Conservation (phyloP, 2,888 invertebrate species). For the Rhagophthalmus giganteus region DNA sequence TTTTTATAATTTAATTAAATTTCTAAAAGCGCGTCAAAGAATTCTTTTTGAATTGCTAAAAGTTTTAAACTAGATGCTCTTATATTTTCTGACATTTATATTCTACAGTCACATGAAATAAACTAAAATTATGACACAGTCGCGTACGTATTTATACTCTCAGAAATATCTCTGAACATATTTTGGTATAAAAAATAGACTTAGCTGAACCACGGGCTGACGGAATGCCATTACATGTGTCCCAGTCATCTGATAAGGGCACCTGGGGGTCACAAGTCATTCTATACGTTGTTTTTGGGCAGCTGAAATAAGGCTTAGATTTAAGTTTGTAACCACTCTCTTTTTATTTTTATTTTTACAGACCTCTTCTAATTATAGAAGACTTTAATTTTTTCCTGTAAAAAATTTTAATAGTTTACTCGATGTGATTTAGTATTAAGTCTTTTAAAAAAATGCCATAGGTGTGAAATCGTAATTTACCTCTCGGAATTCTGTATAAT, state of each 20-base stretch:
- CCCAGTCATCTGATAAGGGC: slow-evolving; percentile 52
- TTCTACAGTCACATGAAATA: slow-evolving; percentile 39
- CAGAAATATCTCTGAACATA: slow-evolving; percentile 24
- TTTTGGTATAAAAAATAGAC: slow-evolving; percentile 31
- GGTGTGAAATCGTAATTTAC: no score
- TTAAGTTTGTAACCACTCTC: no score
- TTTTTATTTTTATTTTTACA: no score
- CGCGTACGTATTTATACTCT: slow-evolving; percentile 37
- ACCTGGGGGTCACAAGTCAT: slow-evolving; percentile 49
- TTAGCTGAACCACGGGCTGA: slow-evolving; percentile 29
- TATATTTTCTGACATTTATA: slow-evolving; percentile 35
- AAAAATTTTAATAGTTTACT: no score
- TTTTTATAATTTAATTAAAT: neutral
- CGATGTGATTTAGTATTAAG: no score
- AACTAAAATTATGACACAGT: slow-evolving; percentile 41
- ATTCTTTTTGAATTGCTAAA: slow-evolving; percentile 2
- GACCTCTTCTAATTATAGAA: no score
- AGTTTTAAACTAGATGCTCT: slow-evolving; percentile 3
- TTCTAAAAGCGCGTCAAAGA: neutral
- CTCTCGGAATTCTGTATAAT: no score
- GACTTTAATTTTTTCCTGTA: no score
- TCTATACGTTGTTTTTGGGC: slow-evolving; percentile 44
- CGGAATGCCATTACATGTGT: slow-evolving; percentile 55
- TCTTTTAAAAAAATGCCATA: no score
- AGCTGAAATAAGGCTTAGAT: slow-evolving; percentile 5